These are phyloP conservation scores for Rhogogaster chlorosoma DNA, from an alignment of 2,888 invertebrate species.

Conservation along the genomic window DNA sequence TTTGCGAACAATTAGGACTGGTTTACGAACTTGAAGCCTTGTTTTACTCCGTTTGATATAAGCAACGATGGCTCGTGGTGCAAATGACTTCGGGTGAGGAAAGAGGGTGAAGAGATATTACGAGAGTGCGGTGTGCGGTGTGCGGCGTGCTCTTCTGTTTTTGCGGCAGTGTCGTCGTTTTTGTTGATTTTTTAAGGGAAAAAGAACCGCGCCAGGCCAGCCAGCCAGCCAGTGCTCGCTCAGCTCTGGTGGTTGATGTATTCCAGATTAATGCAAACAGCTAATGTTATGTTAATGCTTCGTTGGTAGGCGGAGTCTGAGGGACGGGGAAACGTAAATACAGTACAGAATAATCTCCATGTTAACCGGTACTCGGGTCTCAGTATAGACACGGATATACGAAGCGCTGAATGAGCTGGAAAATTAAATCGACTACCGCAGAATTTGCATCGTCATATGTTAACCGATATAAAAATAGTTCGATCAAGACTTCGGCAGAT, in stretches of 20 bases:
- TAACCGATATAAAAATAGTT: background rate
- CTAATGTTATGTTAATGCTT: conserved; percentile 70
- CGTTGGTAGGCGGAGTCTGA: conserved; percentile 59
- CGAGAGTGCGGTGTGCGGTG: conserved; percentile 19
- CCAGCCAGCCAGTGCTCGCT: background rate
- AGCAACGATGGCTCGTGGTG: conserved; percentile 7
- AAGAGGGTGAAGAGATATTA: background rate
- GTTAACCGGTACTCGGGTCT: conserved; percentile 60
- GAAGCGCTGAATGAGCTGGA: conserved; percentile 18
- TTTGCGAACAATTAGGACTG: background rate
- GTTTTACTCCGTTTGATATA: background rate
- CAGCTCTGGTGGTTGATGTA: conserved; percentile 62
- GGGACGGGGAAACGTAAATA: conserved; percentile 62
- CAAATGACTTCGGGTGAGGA: conserved; percentile 16
- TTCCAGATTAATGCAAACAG: conserved; percentile 68
- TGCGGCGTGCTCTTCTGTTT: conserved; percentile 34
- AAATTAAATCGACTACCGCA: conserved; percentile 17
- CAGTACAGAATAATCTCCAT: conserved; percentile 61
- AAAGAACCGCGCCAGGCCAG: conserved; percentile 16
- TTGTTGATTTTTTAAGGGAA: conserved; percentile 17
- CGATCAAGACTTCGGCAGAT: background rate
- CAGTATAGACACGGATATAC: conserved; percentile 1
- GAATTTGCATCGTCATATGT: conserved; percentile 24
- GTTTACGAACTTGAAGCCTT: background rate
- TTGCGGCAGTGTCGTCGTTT: conserved; percentile 21